phyloP scores from a whole-genome alignment of 2,113 vertebrate species.

The Lynx canadensis region DNA sequence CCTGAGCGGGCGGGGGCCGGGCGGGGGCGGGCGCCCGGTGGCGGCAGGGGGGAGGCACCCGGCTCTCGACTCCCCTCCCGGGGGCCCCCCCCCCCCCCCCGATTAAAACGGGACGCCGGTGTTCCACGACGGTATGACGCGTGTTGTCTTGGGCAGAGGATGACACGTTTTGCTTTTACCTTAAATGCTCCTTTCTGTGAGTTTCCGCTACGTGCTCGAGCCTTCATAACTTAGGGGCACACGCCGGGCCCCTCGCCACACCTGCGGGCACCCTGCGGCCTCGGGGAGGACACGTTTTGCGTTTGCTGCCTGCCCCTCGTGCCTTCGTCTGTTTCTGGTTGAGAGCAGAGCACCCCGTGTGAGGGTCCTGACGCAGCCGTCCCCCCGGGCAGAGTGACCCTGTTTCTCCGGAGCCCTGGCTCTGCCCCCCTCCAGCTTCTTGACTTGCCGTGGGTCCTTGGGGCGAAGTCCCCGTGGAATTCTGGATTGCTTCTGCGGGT shows the following conservation, averaged over 20 bases:
- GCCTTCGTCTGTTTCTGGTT: not conserved
- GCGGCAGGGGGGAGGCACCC: not conserved
- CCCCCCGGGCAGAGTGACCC: not conserved
- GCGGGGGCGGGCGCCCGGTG: not conserved
- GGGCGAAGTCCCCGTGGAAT: not conserved
- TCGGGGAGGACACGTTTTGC: not conserved
- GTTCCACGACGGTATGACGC: not conserved
- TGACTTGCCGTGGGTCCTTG: not conserved
- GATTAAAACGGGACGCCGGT: slow-evolving; percentile 57
- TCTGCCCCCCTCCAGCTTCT: not conserved
- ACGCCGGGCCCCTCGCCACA: not conserved
- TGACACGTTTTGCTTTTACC: not conserved
- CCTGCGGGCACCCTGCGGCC: not conserved
- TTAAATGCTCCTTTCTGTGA: too few species aligned
- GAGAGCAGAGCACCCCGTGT: accelerated
- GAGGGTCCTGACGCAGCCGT: not conserved
- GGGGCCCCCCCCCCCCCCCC: not conserved
- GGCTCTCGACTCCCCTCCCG: not conserved
- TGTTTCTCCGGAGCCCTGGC: not conserved
- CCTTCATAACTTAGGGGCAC: too few species aligned
- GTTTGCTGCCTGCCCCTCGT: not conserved
- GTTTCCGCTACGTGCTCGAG: not conserved
- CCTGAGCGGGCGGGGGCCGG: slow-evolving; percentile 40
- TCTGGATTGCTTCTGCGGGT: not conserved
- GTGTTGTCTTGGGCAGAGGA: not conserved